Evolutionary conservation across 1,140 invertebrate species (phyloP), one percentile per base, ranked within the genome.

Genomic region (Apis laboriosa): DNA sequence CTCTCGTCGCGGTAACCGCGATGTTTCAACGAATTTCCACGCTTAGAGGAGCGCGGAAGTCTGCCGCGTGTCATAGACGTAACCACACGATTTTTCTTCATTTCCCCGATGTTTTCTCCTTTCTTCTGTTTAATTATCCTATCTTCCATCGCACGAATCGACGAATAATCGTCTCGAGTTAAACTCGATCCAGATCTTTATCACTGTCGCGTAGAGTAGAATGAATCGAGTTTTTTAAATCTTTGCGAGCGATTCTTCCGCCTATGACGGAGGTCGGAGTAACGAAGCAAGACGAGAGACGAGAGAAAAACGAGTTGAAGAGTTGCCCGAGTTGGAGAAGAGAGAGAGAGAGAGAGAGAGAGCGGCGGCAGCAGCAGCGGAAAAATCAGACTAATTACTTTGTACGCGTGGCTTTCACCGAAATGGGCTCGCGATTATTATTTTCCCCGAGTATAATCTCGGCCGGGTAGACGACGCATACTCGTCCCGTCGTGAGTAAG

Each of bases 331-430:
- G 34, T 34, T 34, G 11, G 58, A 12, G 11, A 24, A 13, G 5
- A 34, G 34, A 34, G 28, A 34, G 28, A 12, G 7, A 3, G 8
- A 17, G 9, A 21, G 66, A 61, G 64, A 84, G 28, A 70, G 28
- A 24, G 15, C 43, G 12, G 61, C 17, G 15, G 55, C 55, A 17
- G 55, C 70, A 66, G 64, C 64, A 51, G 84, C 83, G 76, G 80
- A 86, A 85, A 88, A 85, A 87, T 87, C 85, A 87, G 85, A 86
- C 86, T 87, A 87, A 87, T 87, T 87, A 87, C 81, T 87, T 87
- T 87, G 86, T 84, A 87, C 85, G 71, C 83, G 86, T 86, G 76
- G 86, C 86, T 87, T 87, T 87, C 86, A 86, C 85, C 85, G 55
- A 86, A 87, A 87, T 87, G 86, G 85, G 85, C 86, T 86, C 72